phyloP scores from a whole-genome alignment of 2,113 vertebrate species.

The Willisornis vidua region DNA sequence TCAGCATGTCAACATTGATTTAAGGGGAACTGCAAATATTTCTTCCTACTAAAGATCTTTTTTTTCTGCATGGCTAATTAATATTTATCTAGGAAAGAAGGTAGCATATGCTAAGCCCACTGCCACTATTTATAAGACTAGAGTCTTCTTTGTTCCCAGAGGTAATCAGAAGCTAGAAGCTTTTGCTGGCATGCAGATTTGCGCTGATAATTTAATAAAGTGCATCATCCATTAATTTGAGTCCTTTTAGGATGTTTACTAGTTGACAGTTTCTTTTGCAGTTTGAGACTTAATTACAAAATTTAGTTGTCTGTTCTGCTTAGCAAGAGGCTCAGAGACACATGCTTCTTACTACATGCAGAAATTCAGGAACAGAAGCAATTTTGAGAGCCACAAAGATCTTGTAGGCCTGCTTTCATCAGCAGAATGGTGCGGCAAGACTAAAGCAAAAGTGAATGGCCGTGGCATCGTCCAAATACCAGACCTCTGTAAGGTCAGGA shows the following conservation, averaged over 20 bases:
- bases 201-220: constrained; percentile 57
- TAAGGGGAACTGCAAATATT: background rate
- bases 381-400: background rate
- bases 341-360: background rate
- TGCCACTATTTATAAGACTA: constrained; percentile 55
- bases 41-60: background rate
- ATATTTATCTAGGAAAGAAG: constrained; percentile 52
- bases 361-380: background rate
- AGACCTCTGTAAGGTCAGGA: background rate
- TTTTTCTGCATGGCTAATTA: constrained; percentile 41
- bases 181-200: constrained; percentile 46
- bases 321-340: background rate
- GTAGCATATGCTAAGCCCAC: constrained; percentile 48
- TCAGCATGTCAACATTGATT: background rate
- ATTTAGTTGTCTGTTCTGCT: constrained; percentile 3
- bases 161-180: constrained; percentile 51
- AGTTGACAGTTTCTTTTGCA: constrained; percentile 24
- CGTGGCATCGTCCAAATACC: background rate
- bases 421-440: background rate
- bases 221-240: constrained; percentile 35
- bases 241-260: constrained; percentile 39
- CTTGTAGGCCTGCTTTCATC: background rate
- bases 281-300: constrained; percentile 5
- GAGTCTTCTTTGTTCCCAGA: constrained; percentile 36
- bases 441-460: background rate